Percentiles rank a stretch among this genome's conserved stretches.
These are phyloP conservation scores for Drosophila mercatorum DNA, from an alignment of 2,888 invertebrate species.

Conservation along the genomic window DNA sequence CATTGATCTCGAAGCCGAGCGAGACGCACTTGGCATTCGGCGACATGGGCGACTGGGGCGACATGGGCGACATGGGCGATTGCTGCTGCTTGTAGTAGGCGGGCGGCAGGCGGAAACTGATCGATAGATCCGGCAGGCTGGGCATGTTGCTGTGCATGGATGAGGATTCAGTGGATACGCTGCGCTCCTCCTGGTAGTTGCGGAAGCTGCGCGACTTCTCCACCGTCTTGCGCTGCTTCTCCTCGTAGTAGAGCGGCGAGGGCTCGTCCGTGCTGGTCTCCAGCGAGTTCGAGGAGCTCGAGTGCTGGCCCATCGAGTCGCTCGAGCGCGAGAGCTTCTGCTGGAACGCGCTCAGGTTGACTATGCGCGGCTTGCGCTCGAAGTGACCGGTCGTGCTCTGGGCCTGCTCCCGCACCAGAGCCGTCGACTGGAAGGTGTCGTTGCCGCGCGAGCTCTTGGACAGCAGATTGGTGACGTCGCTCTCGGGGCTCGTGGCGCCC, in stretches of 20 bases:
- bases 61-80: conserved; percentile 21
- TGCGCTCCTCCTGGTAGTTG: conserved; percentile 85
- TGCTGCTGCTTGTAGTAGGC: conserved; percentile 57
- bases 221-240: conserved; percentile 86
- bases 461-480: conserved; percentile 57
- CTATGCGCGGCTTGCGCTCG: conserved; percentile 85
- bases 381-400: conserved; percentile 66
- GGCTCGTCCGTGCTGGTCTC: conserved; percentile 81
- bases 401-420: conserved; percentile 77
- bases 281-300: conserved; percentile 70
- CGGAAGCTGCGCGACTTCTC: conserved; percentile 91
- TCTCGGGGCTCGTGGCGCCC: conserved; percentile 55
- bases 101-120: conserved; percentile 74
- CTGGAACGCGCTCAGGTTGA: conserved; percentile 86
- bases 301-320: conserved; percentile 78
- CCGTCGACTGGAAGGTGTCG: conserved; percentile 82
- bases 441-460: conserved; percentile 67
- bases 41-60: conserved; percentile 45
- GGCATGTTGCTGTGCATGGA: conserved; percentile 81
- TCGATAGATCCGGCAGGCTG: conserved; percentile 82
- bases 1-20: conserved; percentile 83
- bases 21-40: conserved; percentile 71
- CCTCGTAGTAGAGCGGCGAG: conserved; percentile 68
- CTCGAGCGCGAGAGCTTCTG: conserved; percentile 86
- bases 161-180: conserved; percentile 19